Evolutionary conservation across 2,113 vertebrate genomes (phyloP).

Genomic region (Tetrax tetrax): DNA sequence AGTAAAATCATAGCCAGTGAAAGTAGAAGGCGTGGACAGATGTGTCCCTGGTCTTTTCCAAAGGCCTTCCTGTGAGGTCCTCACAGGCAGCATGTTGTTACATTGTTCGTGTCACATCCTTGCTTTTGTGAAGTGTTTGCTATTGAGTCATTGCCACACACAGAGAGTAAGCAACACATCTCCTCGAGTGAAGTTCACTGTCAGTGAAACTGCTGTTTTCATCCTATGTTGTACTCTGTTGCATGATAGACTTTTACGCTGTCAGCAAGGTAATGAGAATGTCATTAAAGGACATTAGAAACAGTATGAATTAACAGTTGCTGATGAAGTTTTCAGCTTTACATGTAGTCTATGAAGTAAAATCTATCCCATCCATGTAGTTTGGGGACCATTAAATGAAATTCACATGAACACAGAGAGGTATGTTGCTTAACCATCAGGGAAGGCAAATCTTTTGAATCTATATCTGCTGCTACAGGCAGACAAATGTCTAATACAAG

Average conservation of each 20-base stretch:
- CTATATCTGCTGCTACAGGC: neutral
- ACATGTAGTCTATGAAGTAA: neutral
- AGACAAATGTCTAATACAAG: neutral
- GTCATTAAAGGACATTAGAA: neutral
- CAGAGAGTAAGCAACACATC: neutral
- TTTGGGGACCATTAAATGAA: neutral
- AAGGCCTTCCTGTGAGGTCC: neutral
- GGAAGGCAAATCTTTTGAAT: neutral
- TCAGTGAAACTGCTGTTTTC: neutral
- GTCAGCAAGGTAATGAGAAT: neutral
- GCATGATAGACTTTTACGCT: neutral
- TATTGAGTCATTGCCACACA: neutral
- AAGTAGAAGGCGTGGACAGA: neutral
- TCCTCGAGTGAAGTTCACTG: neutral
- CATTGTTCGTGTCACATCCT: neutral
- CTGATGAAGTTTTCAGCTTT: neutral
- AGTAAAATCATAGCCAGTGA: neutral
- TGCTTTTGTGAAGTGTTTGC: neutral
- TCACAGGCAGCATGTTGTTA: accelerated
- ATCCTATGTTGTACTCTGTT: neutral
- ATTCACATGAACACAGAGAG: neutral
- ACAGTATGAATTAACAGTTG: neutral
- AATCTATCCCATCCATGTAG: neutral
- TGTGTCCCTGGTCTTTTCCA: neutral
- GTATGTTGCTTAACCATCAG: neutral